Conservation (phyloP, 1,140 invertebrate genomes). For the Asobara japonica region DNA sequence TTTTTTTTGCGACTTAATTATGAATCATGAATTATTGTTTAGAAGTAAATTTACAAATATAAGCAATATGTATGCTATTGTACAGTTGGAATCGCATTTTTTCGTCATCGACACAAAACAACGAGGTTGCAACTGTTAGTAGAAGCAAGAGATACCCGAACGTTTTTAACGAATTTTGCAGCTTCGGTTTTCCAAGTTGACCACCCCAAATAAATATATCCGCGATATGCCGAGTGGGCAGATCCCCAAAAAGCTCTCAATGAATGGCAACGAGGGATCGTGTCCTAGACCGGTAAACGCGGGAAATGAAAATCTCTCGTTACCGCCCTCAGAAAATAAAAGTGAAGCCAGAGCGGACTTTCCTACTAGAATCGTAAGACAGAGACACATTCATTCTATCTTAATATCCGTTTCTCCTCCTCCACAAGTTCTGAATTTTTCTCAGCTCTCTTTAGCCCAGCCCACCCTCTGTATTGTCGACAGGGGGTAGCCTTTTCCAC, state of each 20-base stretch:
- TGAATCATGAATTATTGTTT: no score
- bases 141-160: no score
- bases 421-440: neutral
- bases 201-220: slow-evolving; percentile 4
- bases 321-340: neutral
- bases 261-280: slow-evolving; percentile 28
- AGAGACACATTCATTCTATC: neutral
- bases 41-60: no score
- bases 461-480: neutral
- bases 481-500: slow-evolving; percentile 49
- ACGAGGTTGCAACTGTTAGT: no score
- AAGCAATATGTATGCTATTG: no score
- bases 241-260: neutral
- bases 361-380: neutral
- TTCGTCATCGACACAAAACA: no score
- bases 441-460: neutral
- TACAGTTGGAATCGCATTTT: no score
- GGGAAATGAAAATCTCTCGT: slow-evolving; percentile 32
- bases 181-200: no score
- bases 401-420: neutral
- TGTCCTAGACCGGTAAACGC: slow-evolving; percentile 15
- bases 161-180: no score
- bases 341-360: neutral
- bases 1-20: no score
- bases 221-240: neutral